Evolutionary conservation across 2,888 invertebrate genomes (phyloP).

Genomic region (Uropetala carovei): DNA sequence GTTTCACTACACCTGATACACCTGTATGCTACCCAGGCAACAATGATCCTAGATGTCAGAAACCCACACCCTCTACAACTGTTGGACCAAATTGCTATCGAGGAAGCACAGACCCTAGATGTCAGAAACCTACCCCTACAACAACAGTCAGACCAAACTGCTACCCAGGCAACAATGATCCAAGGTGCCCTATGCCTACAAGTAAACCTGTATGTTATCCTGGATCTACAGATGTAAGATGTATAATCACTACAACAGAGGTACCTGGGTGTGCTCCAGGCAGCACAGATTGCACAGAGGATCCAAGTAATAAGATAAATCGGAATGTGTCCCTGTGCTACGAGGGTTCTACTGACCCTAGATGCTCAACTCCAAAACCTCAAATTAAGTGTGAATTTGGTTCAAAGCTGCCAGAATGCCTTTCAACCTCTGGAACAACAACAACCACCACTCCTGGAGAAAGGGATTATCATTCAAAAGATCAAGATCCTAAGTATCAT

Average conservation of each 20-base stretch:
- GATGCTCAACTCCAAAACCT: constrained; percentile 64
- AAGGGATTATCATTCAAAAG: constrained; percentile 71
- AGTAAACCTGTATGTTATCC: constrained; percentile 71
- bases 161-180: constrained; percentile 67
- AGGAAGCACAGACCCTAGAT: constrained; percentile 70
- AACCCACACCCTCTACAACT: constrained; percentile 69
- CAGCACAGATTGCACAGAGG: constrained; percentile 68
- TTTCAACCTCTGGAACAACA: constrained; percentile 75
- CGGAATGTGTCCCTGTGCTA: constrained; percentile 57
- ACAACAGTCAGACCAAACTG: constrained; percentile 65
- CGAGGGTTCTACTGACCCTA: constrained; percentile 66
- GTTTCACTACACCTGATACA: constrained; percentile 65
- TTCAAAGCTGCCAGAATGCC: constrained; percentile 72
- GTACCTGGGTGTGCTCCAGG: constrained; percentile 69
- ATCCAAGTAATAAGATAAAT: constrained; percentile 41
- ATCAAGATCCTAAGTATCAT: constrained; percentile 71
- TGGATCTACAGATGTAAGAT: constrained; percentile 72
- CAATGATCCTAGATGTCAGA: constrained; percentile 70
- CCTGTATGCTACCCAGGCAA: constrained; percentile 65
- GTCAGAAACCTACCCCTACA: constrained; percentile 67
- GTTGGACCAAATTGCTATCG: constrained; percentile 68
- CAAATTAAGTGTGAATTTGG: constrained; percentile 70
- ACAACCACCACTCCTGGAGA: constrained; percentile 64
- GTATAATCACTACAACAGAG: constrained; percentile 68
- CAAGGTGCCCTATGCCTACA: constrained; percentile 69